These are phyloP conservation scores for Lagenorhynchus albirostris DNA, from an alignment of 2,113 vertebrate genomes.

Conservation along the genomic window DNA sequence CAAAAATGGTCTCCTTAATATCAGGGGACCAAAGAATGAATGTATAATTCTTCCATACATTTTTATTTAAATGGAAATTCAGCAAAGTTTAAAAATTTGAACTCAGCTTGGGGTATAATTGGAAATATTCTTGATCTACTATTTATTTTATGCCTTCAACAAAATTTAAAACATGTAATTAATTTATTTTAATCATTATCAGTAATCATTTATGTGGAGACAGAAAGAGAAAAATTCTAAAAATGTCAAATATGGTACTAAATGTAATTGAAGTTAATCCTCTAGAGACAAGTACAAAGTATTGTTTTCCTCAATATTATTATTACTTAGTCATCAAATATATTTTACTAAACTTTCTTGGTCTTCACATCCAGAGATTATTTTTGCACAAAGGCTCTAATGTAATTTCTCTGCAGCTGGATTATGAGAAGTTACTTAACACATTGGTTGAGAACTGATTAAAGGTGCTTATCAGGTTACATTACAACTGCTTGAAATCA, in stretches of 20 bases:
- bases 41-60: no score
- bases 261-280: not conserved
- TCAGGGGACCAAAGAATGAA: not conserved
- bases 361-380: not conserved
- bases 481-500: not conserved
- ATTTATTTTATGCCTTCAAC: not conserved
- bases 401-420: not conserved
- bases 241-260: not conserved
- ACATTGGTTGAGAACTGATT: not conserved
- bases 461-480: not conserved
- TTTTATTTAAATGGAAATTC: not conserved
- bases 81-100: not conserved
- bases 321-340: not conserved
- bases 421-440: not conserved
- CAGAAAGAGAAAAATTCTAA: not conserved
- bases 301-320: not conserved
- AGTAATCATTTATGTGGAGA: not conserved
- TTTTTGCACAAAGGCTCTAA: not conserved
- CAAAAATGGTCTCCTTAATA: not conserved
- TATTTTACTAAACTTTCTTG: not conserved
- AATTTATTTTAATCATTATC: conserved; percentile 2
- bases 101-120: not conserved
- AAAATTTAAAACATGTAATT: not conserved
- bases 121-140: not conserved
- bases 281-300: not conserved